A percentile compares a stretch with the other conserved stretches of the same genome.
phyloP scores from a whole-genome alignment of 2,113 vertebrate species.

The Nothobranchius furzeri region DNA sequence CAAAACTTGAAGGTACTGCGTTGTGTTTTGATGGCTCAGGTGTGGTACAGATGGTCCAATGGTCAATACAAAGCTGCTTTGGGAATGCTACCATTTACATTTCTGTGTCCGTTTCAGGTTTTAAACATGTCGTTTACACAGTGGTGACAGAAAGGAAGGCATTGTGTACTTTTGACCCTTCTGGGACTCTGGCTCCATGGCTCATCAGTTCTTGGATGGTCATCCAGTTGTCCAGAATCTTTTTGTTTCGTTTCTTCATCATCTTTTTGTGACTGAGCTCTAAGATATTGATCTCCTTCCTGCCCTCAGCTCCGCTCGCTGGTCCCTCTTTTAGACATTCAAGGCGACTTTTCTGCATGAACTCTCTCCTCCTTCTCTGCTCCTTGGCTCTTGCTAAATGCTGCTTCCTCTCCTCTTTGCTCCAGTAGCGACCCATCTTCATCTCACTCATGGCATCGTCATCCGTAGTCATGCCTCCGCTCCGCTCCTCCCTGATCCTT shows the following conservation, averaged over 20 bases:
- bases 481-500: conserved; percentile 93
- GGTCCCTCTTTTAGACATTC: conserved; percentile 91
- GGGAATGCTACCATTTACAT: conserved; percentile 34
- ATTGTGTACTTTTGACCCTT: conserved; percentile 90
- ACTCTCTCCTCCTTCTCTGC: conserved; percentile 90
- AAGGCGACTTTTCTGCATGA: conserved; percentile 93
- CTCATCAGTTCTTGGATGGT: conserved; percentile 99
- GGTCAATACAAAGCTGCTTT: conserved; percentile 24
- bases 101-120: conserved; percentile 4
- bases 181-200: conserved; percentile 91
- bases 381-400: conserved; percentile 91
- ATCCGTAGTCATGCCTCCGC: conserved; percentile 92
- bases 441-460: conserved; percentile 94
- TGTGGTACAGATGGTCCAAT: conserved; percentile 24
- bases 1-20: conserved; percentile 30
- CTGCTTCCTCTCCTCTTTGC: conserved; percentile 96
- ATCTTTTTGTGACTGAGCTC: conserved; percentile 99
- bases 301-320: conserved; percentile 82
- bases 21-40: conserved; percentile 17
- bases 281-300: conserved; percentile 90
- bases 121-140: conserved; percentile 77
- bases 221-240: conserved; percentile 99
- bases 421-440: conserved; percentile 99
- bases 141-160: conserved; percentile 98
- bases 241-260: conserved; percentile 97